A percentile compares a stretch with the other conserved stretches of the same genome.
phyloP scores from a whole-genome alignment of 1,140 invertebrate genomes.

The Leucophenga varia region DNA sequence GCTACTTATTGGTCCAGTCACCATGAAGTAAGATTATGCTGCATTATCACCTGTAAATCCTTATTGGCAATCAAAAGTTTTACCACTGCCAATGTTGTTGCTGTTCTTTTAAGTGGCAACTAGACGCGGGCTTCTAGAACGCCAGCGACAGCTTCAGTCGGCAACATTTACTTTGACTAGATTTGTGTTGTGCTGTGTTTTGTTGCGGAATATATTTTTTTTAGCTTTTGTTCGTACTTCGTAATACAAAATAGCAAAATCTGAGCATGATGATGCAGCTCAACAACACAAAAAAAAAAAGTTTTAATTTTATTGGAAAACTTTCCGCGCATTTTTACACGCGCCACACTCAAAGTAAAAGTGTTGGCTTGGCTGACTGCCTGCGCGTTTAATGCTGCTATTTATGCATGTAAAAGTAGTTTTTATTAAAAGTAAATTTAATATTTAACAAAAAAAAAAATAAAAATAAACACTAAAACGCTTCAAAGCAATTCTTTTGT shows the following conservation, averaged over 20 bases:
- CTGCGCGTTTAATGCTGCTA: too few species aligned
- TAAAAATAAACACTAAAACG: not conserved
- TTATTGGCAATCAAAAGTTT: constrained; percentile 55
- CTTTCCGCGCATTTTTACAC: constrained; percentile 31
- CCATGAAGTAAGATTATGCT: constrained; percentile 34
- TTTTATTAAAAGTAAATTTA: too few species aligned
- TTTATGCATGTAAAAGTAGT: too few species aligned
- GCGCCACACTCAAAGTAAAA: not conserved
- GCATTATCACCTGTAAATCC: constrained; percentile 54
- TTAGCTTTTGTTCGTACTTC: constrained; percentile 30
- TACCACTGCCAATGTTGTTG: constrained; percentile 12
- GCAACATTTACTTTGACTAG: too few species aligned
- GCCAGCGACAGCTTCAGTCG: too few species aligned
- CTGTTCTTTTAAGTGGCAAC: not conserved
- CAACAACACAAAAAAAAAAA: too few species aligned
- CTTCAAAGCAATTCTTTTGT: not conserved
- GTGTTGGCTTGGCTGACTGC: not conserved
- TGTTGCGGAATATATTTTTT: not conserved
- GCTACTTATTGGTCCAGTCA: not conserved
- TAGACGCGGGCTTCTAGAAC: not conserved
- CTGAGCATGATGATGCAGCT: constrained; percentile 44
- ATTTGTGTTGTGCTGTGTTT: too few species aligned
- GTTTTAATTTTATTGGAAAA: constrained; percentile 54
- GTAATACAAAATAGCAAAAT: constrained; percentile 47
- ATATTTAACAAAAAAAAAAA: not conserved